phyloP scores from a whole-genome alignment of 1,140 invertebrate species.

The Drosophila ohnishii region DNA sequence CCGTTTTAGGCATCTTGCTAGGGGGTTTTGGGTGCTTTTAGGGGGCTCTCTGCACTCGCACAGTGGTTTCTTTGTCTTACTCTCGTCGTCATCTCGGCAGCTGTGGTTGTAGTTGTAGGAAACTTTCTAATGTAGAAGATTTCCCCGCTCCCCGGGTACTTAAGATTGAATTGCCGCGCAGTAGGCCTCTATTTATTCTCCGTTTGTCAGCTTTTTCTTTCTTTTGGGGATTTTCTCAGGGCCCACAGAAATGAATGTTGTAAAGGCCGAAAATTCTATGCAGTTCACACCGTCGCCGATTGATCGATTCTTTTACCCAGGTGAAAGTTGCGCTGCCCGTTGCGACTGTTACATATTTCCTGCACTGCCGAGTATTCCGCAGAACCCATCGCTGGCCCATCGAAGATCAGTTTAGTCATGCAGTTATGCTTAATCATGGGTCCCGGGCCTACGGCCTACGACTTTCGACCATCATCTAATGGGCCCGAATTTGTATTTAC shows the following conservation, averaged over 20 bases:
- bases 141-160: conserved; percentile 42
- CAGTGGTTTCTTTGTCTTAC: conserved; percentile 70
- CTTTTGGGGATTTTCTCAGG: conserved; percentile 60
- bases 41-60: conserved; percentile 53
- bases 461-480: conserved; percentile 38
- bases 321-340: conserved; percentile 59
- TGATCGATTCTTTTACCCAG: conserved; percentile 53
- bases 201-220: conserved; percentile 57
- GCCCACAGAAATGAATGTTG: conserved; percentile 32
- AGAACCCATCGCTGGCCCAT: conserved; percentile 6
- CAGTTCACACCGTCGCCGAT: conserved; percentile 42
- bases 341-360: conserved; percentile 28
- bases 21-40: conserved; percentile 41
- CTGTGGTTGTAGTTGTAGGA: conserved; percentile 46
- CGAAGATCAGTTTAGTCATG: conserved; percentile 7
- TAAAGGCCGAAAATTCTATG: conserved; percentile 28
- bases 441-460: not conserved
- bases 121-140: conserved; percentile 80
- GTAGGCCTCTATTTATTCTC: conserved; percentile 59
- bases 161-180: conserved; percentile 59
- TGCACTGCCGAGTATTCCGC: conserved; percentile 5
- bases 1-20: conserved; percentile 44
- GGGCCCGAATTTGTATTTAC: conserved; percentile 44
- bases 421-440: conserved; percentile 21
- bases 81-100: conserved; percentile 22